phyloP scores from a whole-genome alignment of 2,797 vertebrate genomes.

The Malurus leucopterus region DNA sequence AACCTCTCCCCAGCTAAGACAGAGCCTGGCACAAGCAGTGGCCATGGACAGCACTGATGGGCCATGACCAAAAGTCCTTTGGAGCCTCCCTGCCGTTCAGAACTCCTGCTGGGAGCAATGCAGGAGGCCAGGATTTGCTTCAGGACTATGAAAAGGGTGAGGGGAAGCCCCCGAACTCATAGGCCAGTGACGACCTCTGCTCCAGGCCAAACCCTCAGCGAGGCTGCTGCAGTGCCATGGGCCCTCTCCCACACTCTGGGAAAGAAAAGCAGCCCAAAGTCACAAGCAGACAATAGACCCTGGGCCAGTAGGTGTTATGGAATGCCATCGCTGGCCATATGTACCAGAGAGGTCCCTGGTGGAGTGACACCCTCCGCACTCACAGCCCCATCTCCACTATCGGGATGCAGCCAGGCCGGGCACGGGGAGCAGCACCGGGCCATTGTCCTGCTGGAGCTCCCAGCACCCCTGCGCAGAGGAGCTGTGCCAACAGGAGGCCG shows the following conservation, averaged over 20 bases:
- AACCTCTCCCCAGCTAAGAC: not conserved
- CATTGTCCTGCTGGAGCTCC: accelerated
- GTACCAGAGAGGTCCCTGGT: accelerated
- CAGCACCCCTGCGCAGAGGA: accelerated
- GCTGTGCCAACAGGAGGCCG: not conserved
- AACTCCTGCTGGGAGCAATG: accelerated
- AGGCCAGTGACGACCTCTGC: not conserved
- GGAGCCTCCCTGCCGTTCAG: not conserved
- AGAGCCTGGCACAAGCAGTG: not conserved
- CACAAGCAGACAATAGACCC: accelerated
- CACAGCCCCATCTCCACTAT: not conserved
- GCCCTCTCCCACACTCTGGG: not conserved
- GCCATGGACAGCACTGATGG: accelerated
- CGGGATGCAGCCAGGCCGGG: not conserved
- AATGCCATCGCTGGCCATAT: accelerated
- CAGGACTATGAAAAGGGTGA: not conserved
- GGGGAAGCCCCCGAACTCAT: not conserved
- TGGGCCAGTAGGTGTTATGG: accelerated
- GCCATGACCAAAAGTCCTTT: accelerated
- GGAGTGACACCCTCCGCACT: not conserved
- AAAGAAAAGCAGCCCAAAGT: not conserved
- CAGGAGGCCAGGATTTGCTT: not conserved
- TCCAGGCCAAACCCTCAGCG: not conserved
- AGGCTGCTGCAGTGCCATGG: not conserved
- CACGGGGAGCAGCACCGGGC: not conserved